Conservation (phyloP, 2,797 vertebrate species). For the Geotria australis region DNA sequence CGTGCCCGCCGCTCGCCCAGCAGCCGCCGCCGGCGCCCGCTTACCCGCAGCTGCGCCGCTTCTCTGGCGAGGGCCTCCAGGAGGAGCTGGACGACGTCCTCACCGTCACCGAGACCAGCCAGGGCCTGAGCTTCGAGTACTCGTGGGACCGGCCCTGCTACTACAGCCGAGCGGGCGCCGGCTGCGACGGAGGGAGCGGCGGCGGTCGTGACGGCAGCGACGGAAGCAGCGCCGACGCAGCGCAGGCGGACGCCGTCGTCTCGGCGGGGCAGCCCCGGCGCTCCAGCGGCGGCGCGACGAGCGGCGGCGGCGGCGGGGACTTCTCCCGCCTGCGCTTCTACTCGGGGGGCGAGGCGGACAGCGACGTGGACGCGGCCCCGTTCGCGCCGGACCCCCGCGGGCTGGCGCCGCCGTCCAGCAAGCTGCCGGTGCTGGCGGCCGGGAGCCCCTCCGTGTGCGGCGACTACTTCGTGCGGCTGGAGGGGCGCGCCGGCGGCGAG, state of each 20-base stretch:
- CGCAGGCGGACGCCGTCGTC: not conserved
- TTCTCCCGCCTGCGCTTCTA: not conserved
- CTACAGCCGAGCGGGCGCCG: not conserved
- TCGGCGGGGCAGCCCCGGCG: not conserved
- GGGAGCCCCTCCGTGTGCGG: slow-evolving; percentile 53
- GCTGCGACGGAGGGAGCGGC: no score
- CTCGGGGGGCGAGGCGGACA: not conserved
- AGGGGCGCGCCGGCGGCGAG: slow-evolving; percentile 32
- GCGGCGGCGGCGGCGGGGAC: not conserved
- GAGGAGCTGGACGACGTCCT: slow-evolving; percentile 47
- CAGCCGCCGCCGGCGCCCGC: slow-evolving; percentile 13
- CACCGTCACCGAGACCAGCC: slow-evolving; percentile 75
- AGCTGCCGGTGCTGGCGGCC: slow-evolving; percentile 49
- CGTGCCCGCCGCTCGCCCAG: slow-evolving; percentile 35
- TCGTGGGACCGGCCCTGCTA: slow-evolving; percentile 35
- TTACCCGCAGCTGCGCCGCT: slow-evolving; percentile 44
- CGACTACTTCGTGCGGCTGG: slow-evolving; percentile 80
- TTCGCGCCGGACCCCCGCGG: not conserved
- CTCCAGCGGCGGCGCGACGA: not conserved
- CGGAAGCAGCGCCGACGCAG: no score
- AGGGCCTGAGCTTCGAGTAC: slow-evolving; percentile 81
- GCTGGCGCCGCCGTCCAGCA: not conserved
- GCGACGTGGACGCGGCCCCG: no score
- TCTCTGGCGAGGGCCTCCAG: slow-evolving; percentile 28
- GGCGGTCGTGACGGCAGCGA: no score